Evolutionary conservation across 2,113 vertebrate species (phyloP), one percentile per base, ranked within the genome.

Genomic region (Hyaena hyaena): DNA sequence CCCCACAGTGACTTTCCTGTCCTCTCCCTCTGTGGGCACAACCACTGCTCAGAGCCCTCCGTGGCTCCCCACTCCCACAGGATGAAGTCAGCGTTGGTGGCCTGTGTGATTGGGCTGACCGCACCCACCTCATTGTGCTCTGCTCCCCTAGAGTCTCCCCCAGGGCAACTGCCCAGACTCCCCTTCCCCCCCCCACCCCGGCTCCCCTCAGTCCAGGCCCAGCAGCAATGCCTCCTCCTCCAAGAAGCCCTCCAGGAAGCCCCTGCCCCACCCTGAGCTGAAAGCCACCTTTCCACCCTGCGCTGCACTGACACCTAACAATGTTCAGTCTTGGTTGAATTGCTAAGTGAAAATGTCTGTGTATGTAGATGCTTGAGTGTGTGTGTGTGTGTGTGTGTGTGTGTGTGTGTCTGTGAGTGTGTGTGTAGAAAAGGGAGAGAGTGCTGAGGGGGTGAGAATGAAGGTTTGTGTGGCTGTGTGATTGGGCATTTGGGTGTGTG

Each of bases 241-340:
- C 93, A 85, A 65, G 96, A 93, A 97, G 74, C 24, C 74, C 74
- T 77, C 74, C 86, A n/a, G 58, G 96, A 89, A 88, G 31, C 33
- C 93, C 65, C 61, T n/a, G 28, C 31, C 66, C 74, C 69, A 19
- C 39, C 94, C 61, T 0, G 5, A 71, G n/a, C 93, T 16, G 16
- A 92, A n/a, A 88, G 48, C 39, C 53, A 55, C 79, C 14, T 94
- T 61, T 43, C 43, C 19, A 68, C 23, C 71, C 61, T 17, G n/a
- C 23, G 11, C 21, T 21, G 10, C 73, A 28, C 28, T 24, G 24
- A 50, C 53, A 63, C 63, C 43, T 90, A 17, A 48, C 50, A 92
- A 39, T 55, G 53, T 58, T 90, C 19, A 2, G 58, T 68, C 61
- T 71, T 77, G 50, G 48, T 71, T 91, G 66, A 63, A 93, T 76